A percentile compares a stretch with the other conserved stretches of the same genome.
phyloP scores from a whole-genome alignment of 2,113 vertebrate genomes.

The Aplodontia rufa region DNA sequence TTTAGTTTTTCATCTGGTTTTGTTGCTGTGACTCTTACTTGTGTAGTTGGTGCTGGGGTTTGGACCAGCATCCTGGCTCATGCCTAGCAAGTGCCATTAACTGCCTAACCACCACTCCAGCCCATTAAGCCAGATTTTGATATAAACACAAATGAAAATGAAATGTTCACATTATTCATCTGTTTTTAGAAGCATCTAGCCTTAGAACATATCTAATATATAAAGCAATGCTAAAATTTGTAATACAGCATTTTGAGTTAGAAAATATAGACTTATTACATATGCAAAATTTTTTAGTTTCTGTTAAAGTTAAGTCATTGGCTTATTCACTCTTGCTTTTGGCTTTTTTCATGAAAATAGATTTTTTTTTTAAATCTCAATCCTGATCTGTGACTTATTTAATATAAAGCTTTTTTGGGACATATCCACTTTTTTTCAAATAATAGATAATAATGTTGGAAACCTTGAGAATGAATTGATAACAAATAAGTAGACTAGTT shows the following conservation, averaged over 20 bases:
- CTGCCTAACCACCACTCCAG: too few species aligned
- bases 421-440: background rate
- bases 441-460: background rate
- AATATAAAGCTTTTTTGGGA: background rate
- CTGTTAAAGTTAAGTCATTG: background rate
- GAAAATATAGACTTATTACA: background rate
- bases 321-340: constrained; percentile 21
- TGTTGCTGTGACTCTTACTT: too few species aligned
- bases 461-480: background rate
- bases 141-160: background rate
- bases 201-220: background rate
- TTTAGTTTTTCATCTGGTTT: too few species aligned
- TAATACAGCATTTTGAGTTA: background rate
- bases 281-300: background rate
- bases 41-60: too few species aligned
- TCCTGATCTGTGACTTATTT: background rate
- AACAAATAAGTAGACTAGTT: background rate
- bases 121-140: background rate
- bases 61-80: too few species aligned
- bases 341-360: background rate
- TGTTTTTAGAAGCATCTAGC: background rate
- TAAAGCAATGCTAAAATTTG: background rate
- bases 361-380: background rate
- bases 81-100: too few species aligned
- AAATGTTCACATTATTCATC: background rate